A percentile compares a stretch with the other conserved stretches of the same genome.
Evolutionary conservation across 2,113 vertebrate species (phyloP).

Genomic region (Erinaceus europaeus): DNA sequence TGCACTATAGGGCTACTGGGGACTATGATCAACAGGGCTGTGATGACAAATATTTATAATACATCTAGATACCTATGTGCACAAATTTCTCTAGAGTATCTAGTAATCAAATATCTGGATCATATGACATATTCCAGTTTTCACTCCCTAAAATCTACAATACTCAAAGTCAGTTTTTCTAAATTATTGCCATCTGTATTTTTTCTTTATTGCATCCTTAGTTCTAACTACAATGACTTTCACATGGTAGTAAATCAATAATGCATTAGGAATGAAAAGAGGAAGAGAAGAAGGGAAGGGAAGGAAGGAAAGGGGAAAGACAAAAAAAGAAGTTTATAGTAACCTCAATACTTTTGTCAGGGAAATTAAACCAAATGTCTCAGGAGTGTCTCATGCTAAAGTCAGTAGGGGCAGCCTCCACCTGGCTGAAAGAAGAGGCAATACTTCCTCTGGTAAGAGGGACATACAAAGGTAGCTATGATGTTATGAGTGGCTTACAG

Average conservation of each 20-base stretch:
- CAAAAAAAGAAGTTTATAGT: not conserved
- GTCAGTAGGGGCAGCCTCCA: conserved; percentile 27
- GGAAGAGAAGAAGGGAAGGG: not conserved
- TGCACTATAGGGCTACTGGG: not conserved
- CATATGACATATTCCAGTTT: not conserved
- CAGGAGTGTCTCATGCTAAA: not conserved
- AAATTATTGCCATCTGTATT: not conserved
- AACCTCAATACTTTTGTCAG: not conserved
- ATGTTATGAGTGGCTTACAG: too few relatives aligned
- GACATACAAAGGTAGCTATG: too few relatives aligned
- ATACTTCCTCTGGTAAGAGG: too few relatives aligned
- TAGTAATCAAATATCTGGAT: not conserved
- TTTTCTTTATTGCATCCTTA: not conserved
- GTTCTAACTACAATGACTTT: not conserved
- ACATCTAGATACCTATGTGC: not conserved
- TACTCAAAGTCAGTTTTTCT: not conserved
- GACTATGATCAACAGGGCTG: not conserved
- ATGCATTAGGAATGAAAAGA: not conserved
- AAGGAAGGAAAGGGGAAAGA: not conserved
- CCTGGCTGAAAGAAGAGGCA: not conserved
- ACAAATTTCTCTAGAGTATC: not conserved
- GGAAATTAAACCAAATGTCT: not conserved
- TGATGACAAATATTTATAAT: not conserved
- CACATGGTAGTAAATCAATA: not conserved
- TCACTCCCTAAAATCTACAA: not conserved